Percentiles rank a stretch among this genome's conserved stretches.
These are phyloP conservation scores for Macroglossus sobrinus DNA, from an alignment of 2,113 vertebrate genomes.

Conservation along the genomic window DNA sequence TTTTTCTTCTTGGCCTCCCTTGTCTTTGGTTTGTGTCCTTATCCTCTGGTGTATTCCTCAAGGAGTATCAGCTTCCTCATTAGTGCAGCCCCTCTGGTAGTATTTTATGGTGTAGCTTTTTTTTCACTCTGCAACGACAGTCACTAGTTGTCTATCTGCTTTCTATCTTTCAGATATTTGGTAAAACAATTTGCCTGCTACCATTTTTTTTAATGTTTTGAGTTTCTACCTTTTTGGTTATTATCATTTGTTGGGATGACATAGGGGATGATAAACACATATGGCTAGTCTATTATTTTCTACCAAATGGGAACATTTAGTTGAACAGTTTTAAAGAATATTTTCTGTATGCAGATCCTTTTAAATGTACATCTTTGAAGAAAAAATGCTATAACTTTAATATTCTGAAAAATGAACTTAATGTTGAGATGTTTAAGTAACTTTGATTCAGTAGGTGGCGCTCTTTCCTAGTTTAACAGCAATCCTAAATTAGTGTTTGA, in stretches of 20 bases:
- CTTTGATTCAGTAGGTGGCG: constrained; percentile 57
- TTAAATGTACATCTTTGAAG: not conserved
- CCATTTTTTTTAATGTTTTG: constrained; percentile 4
- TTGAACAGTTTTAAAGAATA: not conserved
- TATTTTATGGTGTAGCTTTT: not conserved
- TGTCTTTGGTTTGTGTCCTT: not conserved
- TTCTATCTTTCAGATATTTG: not conserved
- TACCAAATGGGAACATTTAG: not conserved
- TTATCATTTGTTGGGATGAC: not conserved
- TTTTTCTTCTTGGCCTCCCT: not conserved
- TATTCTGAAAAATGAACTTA: not conserved
- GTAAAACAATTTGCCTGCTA: not conserved
- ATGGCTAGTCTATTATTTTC: not conserved
- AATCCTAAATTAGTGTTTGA: not conserved
- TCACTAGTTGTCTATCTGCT: not conserved
- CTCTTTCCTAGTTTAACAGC: constrained; percentile 42
- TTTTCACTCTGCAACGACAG: not conserved
- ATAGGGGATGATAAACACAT: not conserved
- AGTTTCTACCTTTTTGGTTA: not conserved
- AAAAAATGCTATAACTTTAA: not conserved
- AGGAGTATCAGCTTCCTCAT: not conserved
- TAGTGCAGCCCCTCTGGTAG: not conserved
- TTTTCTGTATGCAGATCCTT: not conserved
- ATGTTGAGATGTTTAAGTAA: not conserved
- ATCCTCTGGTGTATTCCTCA: not conserved